Evolutionary conservation across 2,113 vertebrate genomes (phyloP).

Genomic region (Aleadryas rufinucha): DNA sequence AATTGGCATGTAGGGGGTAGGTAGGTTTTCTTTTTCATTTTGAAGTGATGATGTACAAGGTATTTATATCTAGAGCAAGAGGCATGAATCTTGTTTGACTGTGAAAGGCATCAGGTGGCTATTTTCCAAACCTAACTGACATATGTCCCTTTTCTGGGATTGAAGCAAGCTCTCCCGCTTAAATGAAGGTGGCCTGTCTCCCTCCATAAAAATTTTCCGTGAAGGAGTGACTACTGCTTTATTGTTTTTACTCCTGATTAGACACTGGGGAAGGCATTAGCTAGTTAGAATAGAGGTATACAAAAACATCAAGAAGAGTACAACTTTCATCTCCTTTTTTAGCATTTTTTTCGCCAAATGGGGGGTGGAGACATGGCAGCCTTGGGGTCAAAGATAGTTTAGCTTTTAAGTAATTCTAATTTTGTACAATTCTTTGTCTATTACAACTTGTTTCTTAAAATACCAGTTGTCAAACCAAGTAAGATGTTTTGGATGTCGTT

Average conservation of each 20-base stretch:
- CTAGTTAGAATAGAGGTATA: background rate
- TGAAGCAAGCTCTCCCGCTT: background rate
- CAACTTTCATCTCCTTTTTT: accelerated
- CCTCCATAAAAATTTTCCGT: background rate
- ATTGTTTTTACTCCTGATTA: background rate
- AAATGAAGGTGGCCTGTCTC: background rate
- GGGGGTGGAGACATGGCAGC: accelerated
- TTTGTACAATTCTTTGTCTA: background rate
- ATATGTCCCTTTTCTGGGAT: background rate
- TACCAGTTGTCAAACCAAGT: background rate
- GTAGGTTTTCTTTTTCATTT: background rate
- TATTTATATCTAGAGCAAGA: background rate
- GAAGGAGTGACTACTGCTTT: background rate
- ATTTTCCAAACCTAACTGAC: background rate
- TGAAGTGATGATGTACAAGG: background rate
- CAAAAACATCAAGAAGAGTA: background rate
- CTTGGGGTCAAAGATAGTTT: background rate
- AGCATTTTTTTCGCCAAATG: accelerated
- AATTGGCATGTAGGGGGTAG: background rate
- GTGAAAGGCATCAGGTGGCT: background rate
- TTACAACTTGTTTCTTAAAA: background rate
- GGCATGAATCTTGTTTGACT: background rate
- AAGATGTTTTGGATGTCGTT: background rate
- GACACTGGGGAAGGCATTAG: background rate
- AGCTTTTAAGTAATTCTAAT: background rate